phyloP scores from a whole-genome alignment of 2,888 invertebrate species.

The Latheticus oryzae region DNA sequence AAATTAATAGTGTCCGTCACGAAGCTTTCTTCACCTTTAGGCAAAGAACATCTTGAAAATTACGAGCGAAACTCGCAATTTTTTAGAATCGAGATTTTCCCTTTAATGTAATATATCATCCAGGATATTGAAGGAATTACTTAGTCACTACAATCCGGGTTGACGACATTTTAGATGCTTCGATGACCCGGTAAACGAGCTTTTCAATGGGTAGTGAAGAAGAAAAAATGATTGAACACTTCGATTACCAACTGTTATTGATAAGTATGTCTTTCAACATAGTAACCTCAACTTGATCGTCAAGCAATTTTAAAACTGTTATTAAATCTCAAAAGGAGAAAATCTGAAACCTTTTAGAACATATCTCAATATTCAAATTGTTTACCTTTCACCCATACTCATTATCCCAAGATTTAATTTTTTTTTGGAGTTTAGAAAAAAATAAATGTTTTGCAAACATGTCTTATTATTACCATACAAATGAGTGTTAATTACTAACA shows the following conservation, averaged over 20 bases:
- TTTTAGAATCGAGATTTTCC: too few relatives aligned
- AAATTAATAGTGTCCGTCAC: constrained; percentile 9
- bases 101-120: too few relatives aligned
- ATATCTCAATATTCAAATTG: background rate
- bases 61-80: background rate
- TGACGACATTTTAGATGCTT: background rate
- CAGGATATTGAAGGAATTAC: too few relatives aligned
- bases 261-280: background rate
- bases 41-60: constrained; percentile 4
- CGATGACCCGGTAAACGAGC: constrained; percentile 12
- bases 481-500: too few relatives aligned
- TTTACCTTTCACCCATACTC: constrained; percentile 5
- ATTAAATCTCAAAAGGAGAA: too few relatives aligned
- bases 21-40: constrained; percentile 15
- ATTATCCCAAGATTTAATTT: constrained; percentile 1
- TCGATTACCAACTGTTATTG: constrained; percentile 8
- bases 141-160: too few relatives aligned
- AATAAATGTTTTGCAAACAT: too few relatives aligned
- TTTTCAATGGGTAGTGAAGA: background rate
- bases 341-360: too few relatives aligned
- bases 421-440: too few relatives aligned
- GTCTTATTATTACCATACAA: too few relatives aligned
- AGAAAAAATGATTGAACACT: constrained; percentile 1
- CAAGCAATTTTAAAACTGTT: too few relatives aligned
- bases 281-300: constrained; percentile 6